These are phyloP conservation scores for Scolopax bukidnonensis DNA, from an alignment of 2,797 vertebrate species.

Conservation along the genomic window DNA sequence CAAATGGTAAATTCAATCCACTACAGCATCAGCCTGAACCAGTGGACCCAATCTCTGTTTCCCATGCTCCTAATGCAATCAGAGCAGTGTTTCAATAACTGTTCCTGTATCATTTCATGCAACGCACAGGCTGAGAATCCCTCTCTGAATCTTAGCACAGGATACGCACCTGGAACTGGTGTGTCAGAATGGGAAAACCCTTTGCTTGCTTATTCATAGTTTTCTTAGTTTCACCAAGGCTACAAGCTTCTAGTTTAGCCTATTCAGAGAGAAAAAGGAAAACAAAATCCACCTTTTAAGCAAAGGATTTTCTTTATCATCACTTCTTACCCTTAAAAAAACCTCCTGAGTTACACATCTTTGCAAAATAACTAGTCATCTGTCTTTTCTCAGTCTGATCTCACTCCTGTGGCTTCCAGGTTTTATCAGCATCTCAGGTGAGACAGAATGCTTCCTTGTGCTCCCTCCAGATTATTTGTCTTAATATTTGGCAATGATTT, in stretches of 20 bases:
- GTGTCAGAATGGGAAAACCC: neutral
- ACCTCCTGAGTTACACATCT: neutral
- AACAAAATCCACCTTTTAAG: neutral
- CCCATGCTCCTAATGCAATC: neutral
- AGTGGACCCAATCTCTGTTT: neutral
- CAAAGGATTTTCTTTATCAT: neutral
- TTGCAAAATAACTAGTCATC: slow-evolving; percentile 15
- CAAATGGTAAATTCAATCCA: neutral
- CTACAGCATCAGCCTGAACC: neutral
- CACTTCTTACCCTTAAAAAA: neutral
- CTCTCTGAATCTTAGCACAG: neutral
- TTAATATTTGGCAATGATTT: slow-evolving; percentile 25
- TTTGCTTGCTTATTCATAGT: neutral
- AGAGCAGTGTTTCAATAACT: neutral
- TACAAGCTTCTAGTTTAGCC: neutral
- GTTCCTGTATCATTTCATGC: neutral
- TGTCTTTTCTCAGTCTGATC: slow-evolving; percentile 44
- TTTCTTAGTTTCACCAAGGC: neutral
- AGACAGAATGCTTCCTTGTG: slow-evolving; percentile 48
- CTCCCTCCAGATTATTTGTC: slow-evolving; percentile 24
- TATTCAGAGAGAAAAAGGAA: neutral
- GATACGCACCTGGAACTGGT: neutral
- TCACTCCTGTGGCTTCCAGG: slow-evolving; percentile 34
- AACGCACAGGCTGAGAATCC: neutral
- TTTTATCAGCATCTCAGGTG: slow-evolving; percentile 60